A percentile compares a stretch with the other conserved stretches of the same genome.
Conservation (phyloP, 1,140 invertebrate genomes). For the Trichomalopsis sarcophagae region DNA sequence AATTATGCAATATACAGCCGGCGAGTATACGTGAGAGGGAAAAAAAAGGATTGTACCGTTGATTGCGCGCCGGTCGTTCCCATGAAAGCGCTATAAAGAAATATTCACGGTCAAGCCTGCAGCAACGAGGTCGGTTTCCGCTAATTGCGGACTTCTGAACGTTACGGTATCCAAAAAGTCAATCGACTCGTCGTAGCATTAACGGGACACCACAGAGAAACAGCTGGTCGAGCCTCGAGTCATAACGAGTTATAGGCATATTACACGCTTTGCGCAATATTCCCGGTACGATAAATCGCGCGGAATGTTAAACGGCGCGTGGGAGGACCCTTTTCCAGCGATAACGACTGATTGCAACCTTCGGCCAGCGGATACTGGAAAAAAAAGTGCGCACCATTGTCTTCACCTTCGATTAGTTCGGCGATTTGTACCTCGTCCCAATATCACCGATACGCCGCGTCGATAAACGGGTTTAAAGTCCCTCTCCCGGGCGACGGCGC, state of each 20-base stretch:
- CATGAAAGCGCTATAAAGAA: neutral
- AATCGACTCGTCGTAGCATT: neutral
- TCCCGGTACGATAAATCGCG: too few relatives aligned
- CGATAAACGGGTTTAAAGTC: slow-evolving; percentile 4
- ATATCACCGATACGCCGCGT: neutral
- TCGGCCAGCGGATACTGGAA: neutral
- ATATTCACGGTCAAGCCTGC: neutral
- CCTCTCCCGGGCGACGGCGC: neutral
- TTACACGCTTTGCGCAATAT: neutral
- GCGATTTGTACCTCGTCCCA: neutral
- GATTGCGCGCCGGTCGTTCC: neutral
- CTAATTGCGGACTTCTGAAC: slow-evolving; percentile 15
- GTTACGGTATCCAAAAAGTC: slow-evolving; percentile 43
- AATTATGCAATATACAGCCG: neutral
- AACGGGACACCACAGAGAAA: neutral
- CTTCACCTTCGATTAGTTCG: neutral
- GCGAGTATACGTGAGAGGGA: neutral
- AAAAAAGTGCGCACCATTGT: neutral
- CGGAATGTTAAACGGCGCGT: too few relatives aligned
- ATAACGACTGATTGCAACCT: neutral
- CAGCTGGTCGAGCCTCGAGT: neutral
- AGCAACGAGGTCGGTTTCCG: slow-evolving; percentile 19
- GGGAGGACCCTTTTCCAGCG: too few relatives aligned
- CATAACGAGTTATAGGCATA: neutral
- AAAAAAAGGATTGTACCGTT: neutral